Conservation (phyloP, 2,797 vertebrate genomes). For the Muscicapa striata region DNA sequence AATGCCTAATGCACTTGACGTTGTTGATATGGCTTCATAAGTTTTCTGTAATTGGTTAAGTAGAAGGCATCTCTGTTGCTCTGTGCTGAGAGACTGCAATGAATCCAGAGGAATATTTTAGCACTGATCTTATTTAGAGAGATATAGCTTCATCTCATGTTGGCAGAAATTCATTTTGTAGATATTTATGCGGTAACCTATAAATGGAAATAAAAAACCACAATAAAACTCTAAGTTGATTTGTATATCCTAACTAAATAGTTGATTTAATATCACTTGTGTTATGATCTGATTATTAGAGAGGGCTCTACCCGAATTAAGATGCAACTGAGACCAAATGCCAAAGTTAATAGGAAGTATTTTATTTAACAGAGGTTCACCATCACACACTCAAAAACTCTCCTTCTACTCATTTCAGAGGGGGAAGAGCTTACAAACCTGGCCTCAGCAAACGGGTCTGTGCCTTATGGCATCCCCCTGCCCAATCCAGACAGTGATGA, state of each 20-base stretch:
- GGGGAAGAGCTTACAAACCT: background rate
- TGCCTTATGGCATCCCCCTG: background rate
- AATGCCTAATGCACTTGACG: background rate
- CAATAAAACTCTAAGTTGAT: background rate
- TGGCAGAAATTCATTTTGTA: background rate
- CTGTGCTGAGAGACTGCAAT: background rate
- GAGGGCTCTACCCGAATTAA: background rate
- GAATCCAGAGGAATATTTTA: background rate
- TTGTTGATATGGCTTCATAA: background rate
- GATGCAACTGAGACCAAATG: background rate
- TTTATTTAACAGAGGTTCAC: background rate
- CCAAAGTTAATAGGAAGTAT: background rate
- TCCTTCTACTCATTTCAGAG: background rate
- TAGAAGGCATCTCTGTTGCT: background rate
- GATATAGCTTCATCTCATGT: background rate
- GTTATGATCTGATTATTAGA: background rate
- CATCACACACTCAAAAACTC: background rate
- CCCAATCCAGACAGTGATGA: background rate
- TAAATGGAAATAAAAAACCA: background rate
- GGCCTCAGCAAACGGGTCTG: background rate
- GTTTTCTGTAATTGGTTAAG: background rate
- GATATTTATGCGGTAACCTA: background rate
- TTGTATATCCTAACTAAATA: background rate
- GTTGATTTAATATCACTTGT: background rate
- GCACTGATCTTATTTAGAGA: background rate